These are phyloP conservation scores for Lates japonicus DNA, from an alignment of 2,797 vertebrate genomes.

Conservation along the genomic window DNA sequence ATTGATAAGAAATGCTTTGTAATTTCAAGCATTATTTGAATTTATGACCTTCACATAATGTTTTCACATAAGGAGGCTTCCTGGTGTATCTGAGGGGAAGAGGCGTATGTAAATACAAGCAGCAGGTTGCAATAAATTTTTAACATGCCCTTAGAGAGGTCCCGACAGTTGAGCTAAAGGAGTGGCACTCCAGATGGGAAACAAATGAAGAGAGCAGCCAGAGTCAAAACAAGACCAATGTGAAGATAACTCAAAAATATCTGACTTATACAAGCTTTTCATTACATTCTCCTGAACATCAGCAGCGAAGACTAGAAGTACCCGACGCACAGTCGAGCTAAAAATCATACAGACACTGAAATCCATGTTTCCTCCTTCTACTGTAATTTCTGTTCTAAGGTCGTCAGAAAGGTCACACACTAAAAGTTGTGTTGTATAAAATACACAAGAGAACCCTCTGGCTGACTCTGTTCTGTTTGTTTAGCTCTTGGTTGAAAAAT, in stretches of 20 bases:
- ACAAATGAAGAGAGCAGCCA: conserved; percentile 22
- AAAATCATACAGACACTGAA: conserved; percentile 1
- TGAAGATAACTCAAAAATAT: not conserved
- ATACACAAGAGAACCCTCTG: conserved; percentile 29
- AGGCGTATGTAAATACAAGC: conserved; percentile 33
- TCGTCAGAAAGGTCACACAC: conserved; percentile 2
- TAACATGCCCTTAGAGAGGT: conserved; percentile 39
- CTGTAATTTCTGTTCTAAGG: not conserved
- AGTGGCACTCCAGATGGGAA: conserved; percentile 32
- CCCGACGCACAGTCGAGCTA: not conserved
- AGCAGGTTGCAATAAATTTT: conserved; percentile 24
- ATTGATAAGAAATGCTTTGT: not conserved
- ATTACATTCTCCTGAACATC: conserved; percentile 11
- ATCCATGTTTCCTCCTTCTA: not conserved
- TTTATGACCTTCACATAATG: conserved; percentile 3
- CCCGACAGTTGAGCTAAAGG: conserved; percentile 31
- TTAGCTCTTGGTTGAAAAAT: conserved; percentile 36
- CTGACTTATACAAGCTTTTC: conserved; percentile 7
- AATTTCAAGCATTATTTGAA: conserved; percentile 1
- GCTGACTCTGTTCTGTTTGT: conserved; percentile 28
- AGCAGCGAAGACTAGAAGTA: conserved; percentile 3
- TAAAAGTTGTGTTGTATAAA: conserved; percentile 6
- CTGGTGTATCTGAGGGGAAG: not conserved
- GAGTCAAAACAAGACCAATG: conserved; percentile 14
- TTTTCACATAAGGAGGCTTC: conserved; percentile 21